Conservation (phyloP, 2,113 vertebrate genomes). For the Toxotes chatareus region DNA sequence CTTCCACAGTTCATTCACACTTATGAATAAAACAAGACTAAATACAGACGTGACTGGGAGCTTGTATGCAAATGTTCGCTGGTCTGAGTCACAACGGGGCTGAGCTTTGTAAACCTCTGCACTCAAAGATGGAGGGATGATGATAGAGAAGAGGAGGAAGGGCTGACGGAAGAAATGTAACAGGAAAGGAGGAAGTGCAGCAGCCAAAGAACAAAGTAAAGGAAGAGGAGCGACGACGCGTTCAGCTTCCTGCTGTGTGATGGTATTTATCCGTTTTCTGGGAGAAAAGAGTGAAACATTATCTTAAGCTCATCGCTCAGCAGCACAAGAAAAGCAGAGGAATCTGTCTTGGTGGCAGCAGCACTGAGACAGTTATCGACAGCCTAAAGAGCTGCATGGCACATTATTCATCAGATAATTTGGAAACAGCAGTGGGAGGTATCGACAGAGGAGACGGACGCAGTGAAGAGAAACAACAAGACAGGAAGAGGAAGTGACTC, state of each 20-base stretch:
- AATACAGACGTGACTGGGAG: background rate
- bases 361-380: slow-evolving; percentile 28
- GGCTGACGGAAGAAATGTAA: too few species aligned
- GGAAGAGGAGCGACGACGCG: background rate
- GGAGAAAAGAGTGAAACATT: background rate
- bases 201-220: background rate
- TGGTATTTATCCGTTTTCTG: background rate
- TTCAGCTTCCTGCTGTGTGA: background rate
- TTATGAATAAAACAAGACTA: slow-evolving; percentile 7
- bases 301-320: slow-evolving; percentile 29
- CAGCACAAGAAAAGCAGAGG: background rate
- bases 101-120: too few species aligned
- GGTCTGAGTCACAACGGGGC: background rate
- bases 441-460: background rate
- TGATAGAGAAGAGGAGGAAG: background rate
- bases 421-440: slow-evolving; percentile 17
- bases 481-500: background rate
- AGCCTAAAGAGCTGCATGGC: slow-evolving; percentile 14
- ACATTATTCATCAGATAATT: slow-evolving; percentile 50
- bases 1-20: background rate
- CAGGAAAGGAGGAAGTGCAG: background rate
- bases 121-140: background rate
- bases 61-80: background rate
- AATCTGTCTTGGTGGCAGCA: slow-evolving; percentile 18
- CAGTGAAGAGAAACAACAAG: background rate